Conservation (phyloP, 2,888 invertebrate genomes). For the Nowickia ferox region DNA sequence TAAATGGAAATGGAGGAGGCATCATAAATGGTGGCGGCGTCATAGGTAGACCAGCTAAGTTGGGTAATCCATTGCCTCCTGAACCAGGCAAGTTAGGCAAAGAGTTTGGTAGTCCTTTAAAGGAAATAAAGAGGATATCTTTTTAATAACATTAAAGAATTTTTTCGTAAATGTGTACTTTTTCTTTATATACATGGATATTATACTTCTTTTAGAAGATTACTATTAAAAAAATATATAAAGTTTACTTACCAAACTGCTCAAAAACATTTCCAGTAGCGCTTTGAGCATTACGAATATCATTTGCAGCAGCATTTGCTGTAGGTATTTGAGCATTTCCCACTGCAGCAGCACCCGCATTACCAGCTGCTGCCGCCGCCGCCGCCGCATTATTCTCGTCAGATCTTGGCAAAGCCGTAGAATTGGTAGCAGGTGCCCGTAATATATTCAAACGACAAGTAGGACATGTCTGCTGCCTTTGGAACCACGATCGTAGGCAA, state of each 20-base stretch:
- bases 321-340: slow-evolving; percentile 44
- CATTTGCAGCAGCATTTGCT: slow-evolving; percentile 45
- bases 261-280: slow-evolving; percentile 65
- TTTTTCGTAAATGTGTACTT: too few relatives aligned
- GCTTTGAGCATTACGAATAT: slow-evolving; percentile 65
- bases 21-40: slow-evolving; percentile 82
- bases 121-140: neutral
- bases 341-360: slow-evolving; percentile 6
- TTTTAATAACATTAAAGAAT: too few relatives aligned
- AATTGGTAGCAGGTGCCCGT: slow-evolving; percentile 83
- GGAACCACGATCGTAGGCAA: slow-evolving; percentile 99
- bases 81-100: slow-evolving; percentile 46
- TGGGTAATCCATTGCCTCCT: slow-evolving; percentile 62
- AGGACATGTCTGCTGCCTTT: slow-evolving; percentile 99
- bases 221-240: neutral
- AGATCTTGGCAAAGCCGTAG: slow-evolving; percentile 76
- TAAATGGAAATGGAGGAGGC: slow-evolving; percentile 85
- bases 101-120: slow-evolving; percentile 37
- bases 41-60: slow-evolving; percentile 77
- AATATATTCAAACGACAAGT: slow-evolving; percentile 96
- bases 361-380: slow-evolving; percentile 52
- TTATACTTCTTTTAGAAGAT: neutral
- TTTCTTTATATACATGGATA: too few relatives aligned
- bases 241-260: slow-evolving; percentile 56
- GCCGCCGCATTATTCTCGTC: slow-evolving; percentile 73